Percentiles rank a stretch among this genome's conserved stretches.
These are phyloP conservation scores for Onychostruthus taczanowskii DNA, from an alignment of 2,113 vertebrate species.

Conservation along the genomic window DNA sequence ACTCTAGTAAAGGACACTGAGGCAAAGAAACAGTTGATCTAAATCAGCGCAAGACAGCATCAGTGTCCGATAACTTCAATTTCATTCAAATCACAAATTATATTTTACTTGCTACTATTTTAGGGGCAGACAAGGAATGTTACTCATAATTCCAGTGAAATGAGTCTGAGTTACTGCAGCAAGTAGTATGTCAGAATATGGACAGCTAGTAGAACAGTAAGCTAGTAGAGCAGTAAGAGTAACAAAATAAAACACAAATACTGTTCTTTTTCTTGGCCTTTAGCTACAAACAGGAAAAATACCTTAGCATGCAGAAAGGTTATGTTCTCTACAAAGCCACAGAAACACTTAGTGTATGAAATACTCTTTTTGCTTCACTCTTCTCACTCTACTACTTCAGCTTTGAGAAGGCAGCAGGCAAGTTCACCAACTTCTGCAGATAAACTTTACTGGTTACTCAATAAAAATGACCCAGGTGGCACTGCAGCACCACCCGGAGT, in stretches of 20 bases:
- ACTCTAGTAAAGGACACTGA: not conserved
- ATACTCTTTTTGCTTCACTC: not conserved
- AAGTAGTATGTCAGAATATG: not conserved
- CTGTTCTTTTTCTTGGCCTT: not conserved
- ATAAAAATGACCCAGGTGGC: not conserved
- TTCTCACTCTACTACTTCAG: not conserved
- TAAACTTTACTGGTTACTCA: not conserved
- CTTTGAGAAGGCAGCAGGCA: not conserved
- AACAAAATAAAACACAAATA: not conserved
- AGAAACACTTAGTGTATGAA: not conserved
- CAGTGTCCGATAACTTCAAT: not conserved
- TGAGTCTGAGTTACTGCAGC: not conserved
- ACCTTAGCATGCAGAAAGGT: not conserved
- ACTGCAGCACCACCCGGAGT: not conserved
- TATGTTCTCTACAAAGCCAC: not conserved
- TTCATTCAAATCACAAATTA: not conserved
- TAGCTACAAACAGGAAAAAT: not conserved
- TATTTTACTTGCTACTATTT: not conserved
- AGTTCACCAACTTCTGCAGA: not conserved
- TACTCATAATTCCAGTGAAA: not conserved
- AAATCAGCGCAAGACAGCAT: not conserved
- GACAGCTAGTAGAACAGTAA: not conserved
- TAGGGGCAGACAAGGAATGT: not conserved
- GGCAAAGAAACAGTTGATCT: not conserved
- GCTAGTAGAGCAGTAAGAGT: not conserved